Evolutionary conservation across 2,113 vertebrate species (phyloP).

Genomic region (Nothocercus nigrocapillus): DNA sequence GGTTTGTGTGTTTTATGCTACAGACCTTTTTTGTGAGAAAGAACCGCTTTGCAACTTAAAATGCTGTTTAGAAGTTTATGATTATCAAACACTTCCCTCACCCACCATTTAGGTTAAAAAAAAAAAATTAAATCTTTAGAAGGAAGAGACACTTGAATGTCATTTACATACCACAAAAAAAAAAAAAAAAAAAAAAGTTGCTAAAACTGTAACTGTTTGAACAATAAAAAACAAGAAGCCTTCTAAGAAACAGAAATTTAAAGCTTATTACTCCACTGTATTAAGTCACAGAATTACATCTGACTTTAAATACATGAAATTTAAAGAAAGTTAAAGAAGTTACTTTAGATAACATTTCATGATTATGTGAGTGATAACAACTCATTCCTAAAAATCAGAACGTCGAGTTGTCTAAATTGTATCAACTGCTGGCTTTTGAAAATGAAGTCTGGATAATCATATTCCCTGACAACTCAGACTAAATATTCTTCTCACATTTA

Average conservation of each 20-base stretch:
- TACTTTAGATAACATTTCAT: background rate
- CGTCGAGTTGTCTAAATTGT: background rate
- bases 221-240: slow-evolving; percentile 10
- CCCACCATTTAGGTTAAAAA: background rate
- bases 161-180: slow-evolving; percentile 19
- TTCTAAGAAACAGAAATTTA: background rate
- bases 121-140: background rate
- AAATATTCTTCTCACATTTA: background rate
- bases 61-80: background rate
- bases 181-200: background rate
- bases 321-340: background rate
- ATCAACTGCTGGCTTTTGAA: background rate
- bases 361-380: background rate
- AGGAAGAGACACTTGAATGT: background rate
- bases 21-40: slow-evolving; percentile 30
- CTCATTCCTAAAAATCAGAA: background rate
- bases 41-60: slow-evolving; percentile 26
- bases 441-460: background rate
- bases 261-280: background rate
- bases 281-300: background rate
- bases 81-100: background rate
- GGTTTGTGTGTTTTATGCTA: background rate
- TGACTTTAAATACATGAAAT: background rate
- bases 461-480: background rate
- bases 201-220: background rate